Evolutionary conservation across 2,888 invertebrate genomes (phyloP).

Genomic region (Dermolepida albohirtum): DNA sequence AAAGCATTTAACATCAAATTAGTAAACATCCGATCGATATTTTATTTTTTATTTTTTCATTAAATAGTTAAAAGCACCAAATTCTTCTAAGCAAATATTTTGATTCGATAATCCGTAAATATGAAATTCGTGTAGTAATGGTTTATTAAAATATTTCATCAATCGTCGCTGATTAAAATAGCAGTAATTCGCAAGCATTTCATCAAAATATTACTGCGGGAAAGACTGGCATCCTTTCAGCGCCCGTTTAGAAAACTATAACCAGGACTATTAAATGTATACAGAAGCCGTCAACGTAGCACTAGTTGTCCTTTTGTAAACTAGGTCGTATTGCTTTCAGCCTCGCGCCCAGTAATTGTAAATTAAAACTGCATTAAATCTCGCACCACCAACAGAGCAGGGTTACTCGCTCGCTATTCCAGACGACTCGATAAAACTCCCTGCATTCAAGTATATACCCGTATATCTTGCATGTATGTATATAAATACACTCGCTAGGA

Average conservation of each 20-base stretch:
- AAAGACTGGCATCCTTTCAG: slow-evolving; percentile 27
- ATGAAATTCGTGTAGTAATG: neutral
- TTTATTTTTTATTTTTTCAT: too few relatives aligned
- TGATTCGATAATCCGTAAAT: neutral
- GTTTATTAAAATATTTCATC: slow-evolving; percentile 9
- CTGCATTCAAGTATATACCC: too few relatives aligned
- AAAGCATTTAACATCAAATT: too few relatives aligned
- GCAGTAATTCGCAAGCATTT: slow-evolving; percentile 6
- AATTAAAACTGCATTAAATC: slow-evolving; percentile 50
- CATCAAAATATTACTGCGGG: neutral
- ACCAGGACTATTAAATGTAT: slow-evolving; percentile 21
- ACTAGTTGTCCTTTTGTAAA: slow-evolving; percentile 52
- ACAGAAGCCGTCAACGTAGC: slow-evolving; percentile 48
- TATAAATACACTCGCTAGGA: too few relatives aligned
- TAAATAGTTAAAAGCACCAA: too few relatives aligned
- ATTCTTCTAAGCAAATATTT: neutral
- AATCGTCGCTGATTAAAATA: slow-evolving; percentile 9
- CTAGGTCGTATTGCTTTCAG: slow-evolving; percentile 53
- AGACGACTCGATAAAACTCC: too few relatives aligned
- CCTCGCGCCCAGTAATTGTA: slow-evolving; percentile 50
- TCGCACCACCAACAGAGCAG: slow-evolving; percentile 4
- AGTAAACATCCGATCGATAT: too few relatives aligned
- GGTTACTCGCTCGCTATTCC: neutral
- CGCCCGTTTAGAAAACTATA: slow-evolving; percentile 29
- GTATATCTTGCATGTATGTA: too few relatives aligned